phyloP scores from a whole-genome alignment of 2,888 invertebrate genomes.

The Scrobipalpa costella region DNA sequence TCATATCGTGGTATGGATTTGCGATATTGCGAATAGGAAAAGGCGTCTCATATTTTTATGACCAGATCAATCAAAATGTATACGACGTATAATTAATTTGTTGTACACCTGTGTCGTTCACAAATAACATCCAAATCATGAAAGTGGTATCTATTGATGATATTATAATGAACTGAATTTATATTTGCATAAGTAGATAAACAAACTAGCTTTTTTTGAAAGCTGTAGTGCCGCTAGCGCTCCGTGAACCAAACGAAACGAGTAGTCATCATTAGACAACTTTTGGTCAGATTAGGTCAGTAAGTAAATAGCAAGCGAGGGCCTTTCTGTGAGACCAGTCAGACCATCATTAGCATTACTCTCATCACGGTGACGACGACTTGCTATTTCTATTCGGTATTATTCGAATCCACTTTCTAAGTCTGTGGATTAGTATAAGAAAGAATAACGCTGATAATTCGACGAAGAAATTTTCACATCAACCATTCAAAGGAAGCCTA shows the following conservation, averaged over 20 bases:
- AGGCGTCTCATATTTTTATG: background rate
- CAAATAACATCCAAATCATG: background rate
- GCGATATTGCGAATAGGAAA: background rate
- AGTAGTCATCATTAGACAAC: background rate
- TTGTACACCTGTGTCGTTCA: background rate
- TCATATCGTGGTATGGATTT: background rate
- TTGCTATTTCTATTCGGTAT: slow-evolving; percentile 1
- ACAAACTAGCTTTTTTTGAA: slow-evolving; percentile 8
- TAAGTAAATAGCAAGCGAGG: slow-evolving; percentile 1
- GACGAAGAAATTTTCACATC: background rate
- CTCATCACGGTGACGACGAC: background rate
- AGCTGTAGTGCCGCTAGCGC: background rate
- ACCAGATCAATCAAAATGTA: background rate
- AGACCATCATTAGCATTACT: background rate
- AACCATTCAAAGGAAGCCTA: background rate
- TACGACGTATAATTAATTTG: background rate
- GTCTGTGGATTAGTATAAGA: background rate
- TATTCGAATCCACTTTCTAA: background rate
- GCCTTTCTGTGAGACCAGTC: background rate
- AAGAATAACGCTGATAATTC: background rate
- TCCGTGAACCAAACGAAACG: background rate
- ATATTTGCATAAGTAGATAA: slow-evolving; percentile 10
- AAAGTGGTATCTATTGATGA: too few relatives aligned
- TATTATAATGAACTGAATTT: background rate
- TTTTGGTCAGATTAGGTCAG: background rate